These are phyloP conservation scores for Enoplosus armatus DNA, from an alignment of 2,797 vertebrate species.

Conservation along the genomic window DNA sequence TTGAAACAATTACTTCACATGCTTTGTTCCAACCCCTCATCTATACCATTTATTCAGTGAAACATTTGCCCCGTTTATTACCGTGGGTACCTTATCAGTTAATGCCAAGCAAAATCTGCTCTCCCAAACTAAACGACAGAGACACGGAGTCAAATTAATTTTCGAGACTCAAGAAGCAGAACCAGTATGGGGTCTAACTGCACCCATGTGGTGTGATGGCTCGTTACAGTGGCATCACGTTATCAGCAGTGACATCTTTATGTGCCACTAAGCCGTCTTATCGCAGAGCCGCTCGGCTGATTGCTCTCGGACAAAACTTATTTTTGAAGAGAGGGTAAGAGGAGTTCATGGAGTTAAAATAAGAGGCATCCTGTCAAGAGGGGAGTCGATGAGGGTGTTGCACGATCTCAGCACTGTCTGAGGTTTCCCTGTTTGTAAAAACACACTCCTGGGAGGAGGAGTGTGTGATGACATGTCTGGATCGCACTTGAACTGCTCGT, in stretches of 20 bases:
- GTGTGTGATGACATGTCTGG: slow-evolving; percentile 3
- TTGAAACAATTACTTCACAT: background rate
- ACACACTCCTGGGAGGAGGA: slow-evolving; percentile 16
- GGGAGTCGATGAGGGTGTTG: background rate
- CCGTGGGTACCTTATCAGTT: background rate
- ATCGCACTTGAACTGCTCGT: slow-evolving; percentile 2
- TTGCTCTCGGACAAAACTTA: slow-evolving; percentile 20
- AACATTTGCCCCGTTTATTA: background rate
- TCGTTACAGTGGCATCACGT: slow-evolving; percentile 29
- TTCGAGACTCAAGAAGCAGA: slow-evolving; percentile 19
- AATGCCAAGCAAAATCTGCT: background rate
- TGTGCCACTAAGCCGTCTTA: slow-evolving; percentile 23
- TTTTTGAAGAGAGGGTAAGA: slow-evolving; percentile 29
- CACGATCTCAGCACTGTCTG: slow-evolving; percentile 9
- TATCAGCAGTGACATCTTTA: slow-evolving; percentile 45
- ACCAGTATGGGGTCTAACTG: slow-evolving; percentile 13
- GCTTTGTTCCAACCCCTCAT: background rate
- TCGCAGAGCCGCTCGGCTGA: slow-evolving; percentile 31
- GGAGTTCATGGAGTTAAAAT: slow-evolving; percentile 42
- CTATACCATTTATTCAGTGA: background rate
- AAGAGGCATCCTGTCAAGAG: slow-evolving; percentile 28
- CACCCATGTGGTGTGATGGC: slow-evolving; percentile 37
- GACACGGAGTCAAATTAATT: slow-evolving; percentile 24
- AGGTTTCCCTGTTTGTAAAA: slow-evolving; percentile 26
- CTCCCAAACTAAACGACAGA: slow-evolving; percentile 22